Base-by-base conservation (phyloP, 30 jellyfish, hydroid and myxozoan species). In the Nemopilema nomurai region DNA sequence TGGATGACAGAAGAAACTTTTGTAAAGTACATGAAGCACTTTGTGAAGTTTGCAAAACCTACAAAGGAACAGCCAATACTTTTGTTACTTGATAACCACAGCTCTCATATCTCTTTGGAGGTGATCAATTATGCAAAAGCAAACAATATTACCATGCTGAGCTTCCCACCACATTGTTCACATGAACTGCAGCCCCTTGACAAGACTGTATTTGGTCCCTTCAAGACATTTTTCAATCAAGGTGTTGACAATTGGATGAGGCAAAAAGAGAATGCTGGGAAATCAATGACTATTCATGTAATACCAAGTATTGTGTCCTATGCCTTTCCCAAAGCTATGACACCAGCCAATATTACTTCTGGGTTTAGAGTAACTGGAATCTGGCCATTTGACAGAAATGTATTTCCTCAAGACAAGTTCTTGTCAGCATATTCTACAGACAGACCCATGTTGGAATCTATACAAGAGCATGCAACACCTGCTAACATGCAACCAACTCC, bases 131-230 rank as follows among this genome's bases (percentile, higher is more conserved):
- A 7, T 70, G 89, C 93, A 8, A 80, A 81, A 64, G 89, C 32
- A 50, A 80, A 81, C 68, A 80, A 72, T 53, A 50, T 89, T 9
- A 69, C 73, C 30, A 67, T 80, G 57, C 76, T 89, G 81, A 67
- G 90, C 33, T 81, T 81, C 50, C 97, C 92, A 33, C 89, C 97
- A 29, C 85, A 89, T n/a, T n/a, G n/a, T n/a, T n/a, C n/a, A n/a
- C n/a, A n/a, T n/a, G n/a, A n/a, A n/a, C n/a, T n/a, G n/a, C 97
- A 89, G 80, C 97, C 97, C 53, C 80, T 89, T 51, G 92, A 89
- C 31, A 49, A 20, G 71, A 30, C 90, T 52, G 96, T 88, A 21
- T 80, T 51, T 88, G 93, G 96, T 53, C 96, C 96, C 29, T 67
- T 88, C 72, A 88, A 81, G 67, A 73, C 70, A 67, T 21, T 19